These are phyloP conservation scores for Amblyjoppa proteus DNA, from an alignment of 2,888 invertebrate species.

Conservation along the genomic window DNA sequence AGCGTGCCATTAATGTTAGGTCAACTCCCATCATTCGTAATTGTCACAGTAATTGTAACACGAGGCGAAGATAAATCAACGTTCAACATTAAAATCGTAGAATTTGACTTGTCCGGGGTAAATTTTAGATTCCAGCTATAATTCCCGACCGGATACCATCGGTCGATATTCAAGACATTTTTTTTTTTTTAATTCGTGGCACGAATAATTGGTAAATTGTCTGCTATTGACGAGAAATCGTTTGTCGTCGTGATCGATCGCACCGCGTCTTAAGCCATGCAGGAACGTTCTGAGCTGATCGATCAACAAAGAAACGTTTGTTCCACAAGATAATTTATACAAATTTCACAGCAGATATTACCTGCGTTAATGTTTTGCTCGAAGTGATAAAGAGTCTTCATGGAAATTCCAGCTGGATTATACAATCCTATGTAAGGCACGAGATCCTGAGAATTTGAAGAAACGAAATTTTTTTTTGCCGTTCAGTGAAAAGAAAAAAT, in stretches of 20 bases:
- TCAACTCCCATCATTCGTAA: neutral
- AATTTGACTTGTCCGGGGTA: too few relatives aligned
- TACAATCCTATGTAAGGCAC: constrained; percentile 57
- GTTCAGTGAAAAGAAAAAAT: too few relatives aligned
- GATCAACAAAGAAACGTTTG: neutral
- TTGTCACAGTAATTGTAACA: neutral
- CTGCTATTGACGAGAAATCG: too few relatives aligned
- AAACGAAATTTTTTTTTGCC: neutral
- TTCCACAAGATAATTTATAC: neutral
- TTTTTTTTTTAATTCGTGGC: too few relatives aligned
- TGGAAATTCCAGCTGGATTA: constrained; percentile 64
- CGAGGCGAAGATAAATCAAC: neutral
- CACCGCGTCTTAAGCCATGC: too few relatives aligned
- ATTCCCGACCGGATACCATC: too few relatives aligned
- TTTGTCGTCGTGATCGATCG: too few relatives aligned
- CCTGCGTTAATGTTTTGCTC: constrained; percentile 57
- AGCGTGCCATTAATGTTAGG: neutral
- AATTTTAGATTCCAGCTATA: too few relatives aligned
- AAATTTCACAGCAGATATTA: constrained; percentile 22
- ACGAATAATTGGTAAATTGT: too few relatives aligned
- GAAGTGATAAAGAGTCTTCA: constrained; percentile 49
- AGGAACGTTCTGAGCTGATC: too few relatives aligned
- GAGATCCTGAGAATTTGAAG: constrained; percentile 50
- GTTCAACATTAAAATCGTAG: too few relatives aligned
- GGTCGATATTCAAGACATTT: too few relatives aligned